Base-by-base conservation (phyloP, 2,797 vertebrate species). In the Gymnothorax javanicus region DNA sequence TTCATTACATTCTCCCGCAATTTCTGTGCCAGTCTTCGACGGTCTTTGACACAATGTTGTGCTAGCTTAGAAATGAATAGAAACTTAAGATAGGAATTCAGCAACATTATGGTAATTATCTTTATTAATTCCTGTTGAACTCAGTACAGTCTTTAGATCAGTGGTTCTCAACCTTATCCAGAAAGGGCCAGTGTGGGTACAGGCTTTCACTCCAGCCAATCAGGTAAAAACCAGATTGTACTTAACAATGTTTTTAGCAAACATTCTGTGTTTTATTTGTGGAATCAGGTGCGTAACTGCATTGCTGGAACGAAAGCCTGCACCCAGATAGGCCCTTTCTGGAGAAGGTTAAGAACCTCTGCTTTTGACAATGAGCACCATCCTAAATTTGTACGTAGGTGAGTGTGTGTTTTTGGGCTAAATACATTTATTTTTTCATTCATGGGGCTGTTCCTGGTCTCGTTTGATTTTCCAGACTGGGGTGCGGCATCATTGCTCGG, bases 401-500 rank as follows among this genome's bases (percentile, higher is more conserved):
- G n/a, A 17, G 20, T 75, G 25, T 20, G 25, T 59, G 50, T 33
- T 7, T 52, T 7, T 7, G 4, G 7, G 57, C 7, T 33, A 15
- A 23, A 3, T 43, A 2, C 9, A 8, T 54, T 5, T 60, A 20
- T 84, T 20, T 60, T n/a, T 83, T 50, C n/a, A 33, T 60, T 64
- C 13, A 8, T 25, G 25, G 9, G 57, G 75, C 23, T 62, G 75
- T 81, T 6, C 83, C 81, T 75, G 33, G 52, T 56, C 75, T 27
- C 17, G 23, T 60, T 60, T 77, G 56, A 54, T 50, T 69, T 77
- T 87, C 73, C 62, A 99, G 98, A 88, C 92, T 99, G 92, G 97
- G 97, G 52, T 98, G 97, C 27, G 98, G 97, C 15, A 98, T 99
- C 94, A 99, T 99, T 0, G 98, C 98, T 25, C 95, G 97, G 0